Evolutionary conservation across 2,888 invertebrate genomes (phyloP).

Genomic region (Euproctis similis): DNA sequence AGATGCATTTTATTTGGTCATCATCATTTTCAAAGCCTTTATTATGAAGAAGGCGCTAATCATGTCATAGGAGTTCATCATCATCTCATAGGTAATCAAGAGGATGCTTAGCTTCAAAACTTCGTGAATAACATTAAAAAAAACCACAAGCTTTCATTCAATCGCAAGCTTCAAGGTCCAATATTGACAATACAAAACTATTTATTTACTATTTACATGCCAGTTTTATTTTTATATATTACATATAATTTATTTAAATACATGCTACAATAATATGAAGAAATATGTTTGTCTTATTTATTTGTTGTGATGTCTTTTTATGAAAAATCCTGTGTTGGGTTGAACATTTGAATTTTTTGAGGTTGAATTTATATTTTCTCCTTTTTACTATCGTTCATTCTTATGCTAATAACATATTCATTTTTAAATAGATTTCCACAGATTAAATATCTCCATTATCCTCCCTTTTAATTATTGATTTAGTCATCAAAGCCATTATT

Average conservation of each 20-base stretch:
- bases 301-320: not conserved
- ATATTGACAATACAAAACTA: conserved; percentile 54
- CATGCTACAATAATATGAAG: not conserved
- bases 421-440: too few species aligned
- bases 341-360: not conserved
- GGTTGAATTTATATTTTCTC: too few species aligned
- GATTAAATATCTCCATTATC: too few species aligned
- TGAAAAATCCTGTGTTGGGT: not conserved
- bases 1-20: too few species aligned
- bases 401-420: too few species aligned
- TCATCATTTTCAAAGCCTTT: too few species aligned
- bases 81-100: conserved; percentile 13
- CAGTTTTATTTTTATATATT: too few species aligned
- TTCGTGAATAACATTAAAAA: conserved; percentile 24
- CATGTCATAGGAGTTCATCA: conserved; percentile 3
- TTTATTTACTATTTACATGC: too few species aligned
- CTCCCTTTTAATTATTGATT: too few species aligned
- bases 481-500: too few species aligned
- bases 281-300: not conserved
- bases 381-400: too few species aligned
- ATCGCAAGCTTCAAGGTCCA: conserved; percentile 53
- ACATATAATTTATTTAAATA: conserved; percentile 17
- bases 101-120: conserved; percentile 17
- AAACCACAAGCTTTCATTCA: conserved; percentile 67
- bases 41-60: conserved; percentile 1